phyloP scores from a whole-genome alignment of 2,797 vertebrate genomes.

The Alauda arvensis region DNA sequence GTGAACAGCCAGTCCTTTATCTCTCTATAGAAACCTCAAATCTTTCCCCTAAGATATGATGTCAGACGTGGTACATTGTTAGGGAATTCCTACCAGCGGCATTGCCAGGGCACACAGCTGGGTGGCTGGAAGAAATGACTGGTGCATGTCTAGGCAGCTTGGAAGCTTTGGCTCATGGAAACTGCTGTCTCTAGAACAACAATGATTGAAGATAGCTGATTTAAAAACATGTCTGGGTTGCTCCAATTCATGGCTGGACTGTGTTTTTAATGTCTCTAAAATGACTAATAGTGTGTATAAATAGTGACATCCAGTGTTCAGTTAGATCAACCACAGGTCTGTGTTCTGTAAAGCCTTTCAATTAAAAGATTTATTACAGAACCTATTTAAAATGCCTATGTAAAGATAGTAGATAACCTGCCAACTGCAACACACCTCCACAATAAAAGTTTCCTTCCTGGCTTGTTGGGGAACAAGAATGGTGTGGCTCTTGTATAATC shows the following conservation, averaged over 20 bases:
- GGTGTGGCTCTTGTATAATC: conserved; percentile 64
- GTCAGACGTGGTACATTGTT: fast-evolving
- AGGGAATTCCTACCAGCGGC: background rate
- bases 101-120: background rate
- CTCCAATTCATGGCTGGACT: background rate
- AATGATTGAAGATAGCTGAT: background rate
- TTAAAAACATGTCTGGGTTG: background rate
- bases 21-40: background rate
- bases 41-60: background rate
- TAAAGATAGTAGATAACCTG: conserved; percentile 66
- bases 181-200: background rate
- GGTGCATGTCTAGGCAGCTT: background rate
- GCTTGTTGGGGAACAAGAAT: conserved; percentile 60
- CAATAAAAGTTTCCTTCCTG: conserved; percentile 77
- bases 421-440: conserved; percentile 72
- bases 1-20: background rate
- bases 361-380: conserved; percentile 57
- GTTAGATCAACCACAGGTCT: conserved; percentile 58
- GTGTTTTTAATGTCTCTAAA: conserved; percentile 35
- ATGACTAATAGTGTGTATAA: conserved; percentile 62
- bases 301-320: conserved; percentile 68
- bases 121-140: background rate
- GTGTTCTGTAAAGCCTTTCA: conserved; percentile 26
- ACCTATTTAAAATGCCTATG: conserved; percentile 55
- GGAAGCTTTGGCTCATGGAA: background rate